These are phyloP conservation scores for Palythoa caribaeorum DNA, from an alignment of 92 coral and sea anemone genomes.

Conservation along the genomic window DNA sequence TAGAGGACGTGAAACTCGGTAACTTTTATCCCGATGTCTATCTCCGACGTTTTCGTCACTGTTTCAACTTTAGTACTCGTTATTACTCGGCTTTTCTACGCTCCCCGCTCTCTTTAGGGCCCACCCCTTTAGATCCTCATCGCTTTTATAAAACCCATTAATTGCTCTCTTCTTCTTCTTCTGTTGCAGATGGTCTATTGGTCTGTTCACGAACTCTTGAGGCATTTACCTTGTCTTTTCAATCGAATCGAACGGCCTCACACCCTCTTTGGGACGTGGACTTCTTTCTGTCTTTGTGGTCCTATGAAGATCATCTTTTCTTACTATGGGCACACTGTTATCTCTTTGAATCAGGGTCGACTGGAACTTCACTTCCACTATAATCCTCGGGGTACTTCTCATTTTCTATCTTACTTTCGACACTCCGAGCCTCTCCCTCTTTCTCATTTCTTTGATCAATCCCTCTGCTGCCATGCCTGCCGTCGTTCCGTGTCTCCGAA, in stretches of 20 bases:
- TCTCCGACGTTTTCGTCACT: too few species aligned
- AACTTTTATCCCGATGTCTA: too few species aligned
- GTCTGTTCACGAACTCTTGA: slow-evolving; percentile 12
- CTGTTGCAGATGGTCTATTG: neutral
- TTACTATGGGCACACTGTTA: neutral
- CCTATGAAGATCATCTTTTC: neutral
- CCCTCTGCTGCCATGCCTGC: slow-evolving; percentile 1
- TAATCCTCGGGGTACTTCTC: slow-evolving; percentile 16
- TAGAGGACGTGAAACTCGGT: too few species aligned
- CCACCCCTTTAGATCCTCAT: slow-evolving; percentile 21
- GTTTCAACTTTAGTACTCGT: neutral
- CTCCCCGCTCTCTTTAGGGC: neutral
- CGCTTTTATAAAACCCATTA: neutral
- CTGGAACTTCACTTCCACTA: slow-evolving; percentile 16
- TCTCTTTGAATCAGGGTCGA: slow-evolving; percentile 25
- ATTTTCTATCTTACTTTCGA: slow-evolving; percentile 4
- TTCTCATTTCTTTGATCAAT: slow-evolving; percentile 16
- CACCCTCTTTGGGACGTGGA: slow-evolving; percentile 8
- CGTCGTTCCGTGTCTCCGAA: neutral
- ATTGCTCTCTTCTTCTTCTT: neutral
- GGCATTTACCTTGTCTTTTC: neutral
- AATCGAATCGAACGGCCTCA: slow-evolving; percentile 22
- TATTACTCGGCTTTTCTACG: neutral
- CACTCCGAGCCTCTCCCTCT: slow-evolving; percentile 11
- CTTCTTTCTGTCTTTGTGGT: slow-evolving; percentile 19